A percentile compares a stretch with the other conserved stretches of the same genome.
Conservation (phyloP, 1,140 invertebrate genomes). For the Drosophila santomea region DNA sequence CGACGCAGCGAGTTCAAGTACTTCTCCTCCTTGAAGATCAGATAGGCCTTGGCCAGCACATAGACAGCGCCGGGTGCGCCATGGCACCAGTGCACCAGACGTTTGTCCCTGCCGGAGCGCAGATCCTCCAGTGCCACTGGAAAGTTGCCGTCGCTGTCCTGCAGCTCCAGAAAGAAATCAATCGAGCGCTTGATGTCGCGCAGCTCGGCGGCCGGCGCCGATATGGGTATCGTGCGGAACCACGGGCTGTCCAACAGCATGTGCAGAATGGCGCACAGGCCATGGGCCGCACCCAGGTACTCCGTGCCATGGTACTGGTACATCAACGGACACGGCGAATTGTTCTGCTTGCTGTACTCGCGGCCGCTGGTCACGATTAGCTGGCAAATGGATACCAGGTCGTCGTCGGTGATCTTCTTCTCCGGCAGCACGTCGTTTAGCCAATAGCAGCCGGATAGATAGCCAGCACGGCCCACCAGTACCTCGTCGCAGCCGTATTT, state of each 20-base stretch:
- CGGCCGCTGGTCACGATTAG: slow-evolving; percentile 89
- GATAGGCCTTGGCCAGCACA: slow-evolving; percentile 92
- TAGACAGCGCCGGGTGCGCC: slow-evolving; percentile 93
- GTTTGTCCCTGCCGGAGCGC: slow-evolving; percentile 84
- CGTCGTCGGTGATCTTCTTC: slow-evolving; percentile 85
- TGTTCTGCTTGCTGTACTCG: slow-evolving; percentile 87
- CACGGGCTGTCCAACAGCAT: slow-evolving; percentile 85
- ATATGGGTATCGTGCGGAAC: slow-evolving; percentile 78
- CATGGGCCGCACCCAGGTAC: slow-evolving; percentile 94
- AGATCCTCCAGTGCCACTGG: slow-evolving; percentile 91
- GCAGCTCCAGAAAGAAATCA: slow-evolving; percentile 88
- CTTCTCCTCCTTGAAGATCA: slow-evolving; percentile 90
- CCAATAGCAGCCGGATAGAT: slow-evolving; percentile 91
- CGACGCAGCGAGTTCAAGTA: slow-evolving; percentile 89
- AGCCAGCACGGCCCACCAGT: slow-evolving; percentile 93
- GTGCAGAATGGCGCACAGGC: slow-evolving; percentile 88
- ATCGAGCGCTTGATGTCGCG: slow-evolving; percentile 85
- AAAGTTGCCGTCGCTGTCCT: slow-evolving; percentile 91
- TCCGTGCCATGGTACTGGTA: slow-evolving; percentile 94
- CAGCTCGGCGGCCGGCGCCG: slow-evolving; percentile 87
- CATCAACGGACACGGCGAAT: slow-evolving; percentile 90
- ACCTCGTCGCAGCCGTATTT: slow-evolving; percentile 92
- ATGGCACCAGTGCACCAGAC: slow-evolving; percentile 95
- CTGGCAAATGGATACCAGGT: slow-evolving; percentile 88
- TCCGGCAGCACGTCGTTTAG: slow-evolving; percentile 87